Base-by-base conservation (phyloP, 2,888 invertebrate species). In the Perizoma affinitatum region DNA sequence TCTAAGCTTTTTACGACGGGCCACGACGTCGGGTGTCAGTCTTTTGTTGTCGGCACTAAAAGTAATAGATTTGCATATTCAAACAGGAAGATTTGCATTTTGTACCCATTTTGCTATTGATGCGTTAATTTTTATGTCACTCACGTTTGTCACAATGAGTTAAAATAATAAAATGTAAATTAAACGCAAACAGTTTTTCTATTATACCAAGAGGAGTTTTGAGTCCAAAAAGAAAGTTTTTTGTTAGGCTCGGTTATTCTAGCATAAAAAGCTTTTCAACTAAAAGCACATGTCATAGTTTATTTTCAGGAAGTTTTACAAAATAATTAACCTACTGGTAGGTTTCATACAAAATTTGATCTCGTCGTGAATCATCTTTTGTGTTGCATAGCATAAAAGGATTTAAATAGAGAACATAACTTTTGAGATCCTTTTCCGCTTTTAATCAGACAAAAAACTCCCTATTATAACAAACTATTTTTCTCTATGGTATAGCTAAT, bases 21-120 rank as follows among this genome's bases (percentile, higher is more conserved):
- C 78, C 58, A 74, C 74, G 73, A 72, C 72, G 79, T 70, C 80
- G 83, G 84, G 79, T 79, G 78, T 73, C 71, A 73, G 63, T 64
- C 80, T 77, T 79, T 86, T 88, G 86, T 87, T 74, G 73, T 69
- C 66, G 36, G 61, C 66, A 66, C 68, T 59, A 80, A 75, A 62
- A 83, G 76, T 68, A 79, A 83, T 82, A 78, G 78, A 87, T 91
- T 91, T 90, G 90, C 90, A 91, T 91, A 89, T 82, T 84, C 78
- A 81, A 80, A 81, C 75, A 75, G 68, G 64, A 63, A 81, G 73
- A 89, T 90, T 89, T 86, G 88, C 88, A 88, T 89, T 86, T 84
- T 80, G 81, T 85, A 71, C 74, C 73, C 78, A 73, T 72, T 74
- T 66, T 58, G 63, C 77, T 78, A 82, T 84, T 81, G 79, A 80